Evolutionary conservation across 2,113 vertebrate species (phyloP), one percentile per base, ranked within the genome.

Genomic region (Proterorhinus semilunaris): DNA sequence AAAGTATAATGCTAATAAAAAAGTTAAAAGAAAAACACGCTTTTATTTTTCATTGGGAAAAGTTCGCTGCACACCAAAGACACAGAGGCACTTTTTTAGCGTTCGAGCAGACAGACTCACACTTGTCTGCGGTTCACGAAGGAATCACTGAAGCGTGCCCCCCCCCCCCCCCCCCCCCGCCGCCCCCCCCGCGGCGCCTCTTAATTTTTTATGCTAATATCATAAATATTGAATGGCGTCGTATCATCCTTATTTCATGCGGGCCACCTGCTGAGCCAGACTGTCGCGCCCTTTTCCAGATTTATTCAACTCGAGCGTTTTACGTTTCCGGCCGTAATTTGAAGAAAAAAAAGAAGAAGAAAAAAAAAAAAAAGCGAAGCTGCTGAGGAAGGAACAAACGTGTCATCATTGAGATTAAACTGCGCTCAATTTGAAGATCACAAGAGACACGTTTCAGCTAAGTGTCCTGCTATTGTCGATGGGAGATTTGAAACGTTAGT

Each of bases 211-310:
- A 71, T 65, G 12, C 57, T 52, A 42, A 62, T 48, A 46, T 21
- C 8, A 73, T 82, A 71, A 78, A 73, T 82, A 58, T 80, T 74
- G 59, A 74, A 78, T 67, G n/a, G 57, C 51, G 12, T 68, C 58
- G 67, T n/a, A 68, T 67, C 36, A 76, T 78, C 53, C 50, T 58
- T 77, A 82, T 68, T 82, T 79, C 62, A 83, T 62, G 2, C 36
- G 55, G 27, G 36, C 10, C 45, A 76, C 74, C 62, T 75, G 66
- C 68, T 51, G 16, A 63, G 44, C 61, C 16, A 3, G n/a, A 47
- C 61, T 10, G 61, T 47, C 45, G 43, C 44, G 10, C 7, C 36
- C n/a, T 63, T 48, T 55, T 63, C 48, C 45, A 21, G 16, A 63
- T 63, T 63, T 63, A 63, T 16, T 63, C 9, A 63, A 62, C 11